Percentiles rank a stretch among this genome's conserved stretches.
phyloP scores from a whole-genome alignment of 2,888 invertebrate genomes.

The Melinaea menophilus region DNA sequence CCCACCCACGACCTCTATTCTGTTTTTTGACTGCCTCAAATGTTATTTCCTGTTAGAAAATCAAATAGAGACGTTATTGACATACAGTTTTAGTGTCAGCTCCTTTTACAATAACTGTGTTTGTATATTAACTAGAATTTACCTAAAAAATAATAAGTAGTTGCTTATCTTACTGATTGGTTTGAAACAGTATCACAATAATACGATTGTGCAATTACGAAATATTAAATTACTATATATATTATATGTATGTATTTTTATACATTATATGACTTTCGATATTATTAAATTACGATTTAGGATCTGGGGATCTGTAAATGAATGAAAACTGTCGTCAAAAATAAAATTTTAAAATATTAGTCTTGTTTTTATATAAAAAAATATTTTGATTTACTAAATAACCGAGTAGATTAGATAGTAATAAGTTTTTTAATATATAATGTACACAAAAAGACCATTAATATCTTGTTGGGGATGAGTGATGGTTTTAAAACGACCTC shows the following conservation, averaged over 20 bases:
- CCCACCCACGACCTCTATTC: constrained; percentile 65
- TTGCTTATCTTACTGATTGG: too few species aligned
- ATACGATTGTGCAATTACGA: too few species aligned
- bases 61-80: constrained; percentile 73
- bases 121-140: constrained; percentile 9
- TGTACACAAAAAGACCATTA: constrained; percentile 42
- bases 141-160: too few species aligned
- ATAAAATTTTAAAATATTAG: too few species aligned
- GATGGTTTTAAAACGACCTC: constrained; percentile 66
- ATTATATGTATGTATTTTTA: too few species aligned
- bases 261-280: too few species aligned
- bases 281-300: too few species aligned
- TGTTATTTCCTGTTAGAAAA: constrained; percentile 76
- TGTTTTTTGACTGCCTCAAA: constrained; percentile 64
- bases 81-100: constrained; percentile 49
- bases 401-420: not conserved
- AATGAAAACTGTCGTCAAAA: too few species aligned
- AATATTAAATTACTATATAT: too few species aligned
- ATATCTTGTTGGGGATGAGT: constrained; percentile 70
- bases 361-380: too few species aligned
- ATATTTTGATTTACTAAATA: not conserved
- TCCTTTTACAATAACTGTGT: constrained; percentile 9
- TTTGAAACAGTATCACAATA: too few species aligned
- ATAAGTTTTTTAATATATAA: constrained; percentile 4
- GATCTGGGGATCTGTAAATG: too few species aligned